These are phyloP conservation scores for Phalacrocorax carbo DNA, from an alignment of 2,113 vertebrate species.

Conservation along the genomic window DNA sequence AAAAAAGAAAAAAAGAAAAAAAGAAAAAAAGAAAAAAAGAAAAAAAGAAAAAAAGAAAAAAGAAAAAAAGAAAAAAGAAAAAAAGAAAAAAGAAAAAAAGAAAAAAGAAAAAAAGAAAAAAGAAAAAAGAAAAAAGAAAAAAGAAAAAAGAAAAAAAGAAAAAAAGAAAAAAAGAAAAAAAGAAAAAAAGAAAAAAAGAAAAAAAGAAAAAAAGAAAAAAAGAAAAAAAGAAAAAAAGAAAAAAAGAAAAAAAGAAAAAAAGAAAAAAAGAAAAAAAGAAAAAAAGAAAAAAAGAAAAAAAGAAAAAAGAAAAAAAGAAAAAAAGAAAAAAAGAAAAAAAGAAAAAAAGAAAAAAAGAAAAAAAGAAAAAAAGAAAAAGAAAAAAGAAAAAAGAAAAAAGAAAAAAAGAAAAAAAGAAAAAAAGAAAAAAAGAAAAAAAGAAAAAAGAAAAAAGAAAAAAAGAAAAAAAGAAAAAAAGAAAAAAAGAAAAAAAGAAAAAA, in stretches of 20 bases:
- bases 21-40: too few species aligned
- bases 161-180: neutral
- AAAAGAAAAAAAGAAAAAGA: neutral
- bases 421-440: neutral
- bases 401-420: rapidly evolving
- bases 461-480: neutral
- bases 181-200: neutral
- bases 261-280: too few species aligned
- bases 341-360: neutral
- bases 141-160: neutral
- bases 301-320: neutral
- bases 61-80: neutral
- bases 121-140: neutral
- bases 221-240: neutral
- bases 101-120: neutral
- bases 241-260: neutral
- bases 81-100: neutral
- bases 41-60: neutral
- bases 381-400: neutral
- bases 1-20: too few species aligned
- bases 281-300: neutral
- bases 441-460: neutral
- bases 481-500: neutral
- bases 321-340: too few species aligned
- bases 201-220: neutral